Conservation (phyloP, 2,113 vertebrate species). For the Marcusenius ussheri region DNA sequence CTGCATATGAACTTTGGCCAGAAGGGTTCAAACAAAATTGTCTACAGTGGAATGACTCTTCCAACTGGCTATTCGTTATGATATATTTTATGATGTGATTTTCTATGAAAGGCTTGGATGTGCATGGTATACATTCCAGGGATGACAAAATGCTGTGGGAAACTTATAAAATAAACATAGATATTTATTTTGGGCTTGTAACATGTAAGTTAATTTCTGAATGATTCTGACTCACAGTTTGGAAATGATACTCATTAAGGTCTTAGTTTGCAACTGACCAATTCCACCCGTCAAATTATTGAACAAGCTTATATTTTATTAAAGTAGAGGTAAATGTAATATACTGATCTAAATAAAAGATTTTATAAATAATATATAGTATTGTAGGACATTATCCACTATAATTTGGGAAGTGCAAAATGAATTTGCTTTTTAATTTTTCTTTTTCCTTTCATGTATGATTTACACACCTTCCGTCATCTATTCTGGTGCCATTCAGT, state of each 20-base stretch:
- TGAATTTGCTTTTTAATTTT: not conserved
- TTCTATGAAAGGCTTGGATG: not conserved
- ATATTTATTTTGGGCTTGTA: not conserved
- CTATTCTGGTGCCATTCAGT: not conserved
- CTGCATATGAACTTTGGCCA: not conserved
- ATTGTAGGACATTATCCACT: constrained; percentile 20
- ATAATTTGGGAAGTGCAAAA: not conserved
- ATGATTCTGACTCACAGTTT: not conserved
- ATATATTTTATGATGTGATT: not conserved
- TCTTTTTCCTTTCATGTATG: not conserved
- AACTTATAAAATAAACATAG: not conserved
- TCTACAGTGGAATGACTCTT: not conserved
- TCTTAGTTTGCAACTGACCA: not conserved
- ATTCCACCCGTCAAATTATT: not conserved
- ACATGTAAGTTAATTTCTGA: not conserved
- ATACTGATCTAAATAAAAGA: constrained; percentile 26
- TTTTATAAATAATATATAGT: constrained; percentile 26
- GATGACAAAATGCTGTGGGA: not conserved
- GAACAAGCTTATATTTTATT: constrained; percentile 9
- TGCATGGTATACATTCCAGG: not conserved
- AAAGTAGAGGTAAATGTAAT: constrained; percentile 18
- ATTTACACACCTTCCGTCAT: not conserved
- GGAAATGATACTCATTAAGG: not conserved
- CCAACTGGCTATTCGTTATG: not conserved
- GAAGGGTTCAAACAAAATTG: not conserved